These are phyloP conservation scores for Coronaproctus castanopsis DNA, from an alignment of 2,888 invertebrate species.

Conservation along the genomic window DNA sequence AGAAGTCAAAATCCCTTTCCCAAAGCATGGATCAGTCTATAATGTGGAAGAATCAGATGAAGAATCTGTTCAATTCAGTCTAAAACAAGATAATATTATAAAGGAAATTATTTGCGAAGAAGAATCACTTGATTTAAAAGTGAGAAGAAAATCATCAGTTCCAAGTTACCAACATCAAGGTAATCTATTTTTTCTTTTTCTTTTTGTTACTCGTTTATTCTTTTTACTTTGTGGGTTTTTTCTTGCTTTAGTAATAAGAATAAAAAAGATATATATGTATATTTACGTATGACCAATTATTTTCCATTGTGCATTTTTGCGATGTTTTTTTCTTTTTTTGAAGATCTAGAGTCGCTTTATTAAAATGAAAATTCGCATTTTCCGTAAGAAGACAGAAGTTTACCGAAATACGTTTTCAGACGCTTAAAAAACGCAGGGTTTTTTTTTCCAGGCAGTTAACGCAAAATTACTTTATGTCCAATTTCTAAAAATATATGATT, in stretches of 20 bases:
- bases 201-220: neutral
- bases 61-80: conserved; percentile 35
- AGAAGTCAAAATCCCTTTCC: neutral
- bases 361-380: too few relatives aligned
- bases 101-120: conserved; percentile 35
- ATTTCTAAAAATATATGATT: too few relatives aligned
- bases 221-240: too few relatives aligned
- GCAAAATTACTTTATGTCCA: too few relatives aligned
- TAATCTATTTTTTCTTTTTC: conserved; percentile 15
- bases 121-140: conserved; percentile 46
- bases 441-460: neutral
- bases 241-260: too few relatives aligned
- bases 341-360: too few relatives aligned
- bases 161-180: conserved; percentile 22
- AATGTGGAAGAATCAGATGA: conserved; percentile 41
- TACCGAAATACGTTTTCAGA: too few relatives aligned
- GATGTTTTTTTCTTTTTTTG: too few relatives aligned
- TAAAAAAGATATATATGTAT: too few relatives aligned
- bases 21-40: conserved; percentile 27
- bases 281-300: too few relatives aligned
- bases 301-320: conserved; percentile 1
- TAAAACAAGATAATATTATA: conserved; percentile 20
- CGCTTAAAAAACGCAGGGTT: too few relatives aligned
- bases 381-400: too few relatives aligned
- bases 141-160: conserved; percentile 37